These are phyloP conservation scores for Scaptomyza caliginosa DNA, from an alignment of 2,888 invertebrate species.

Conservation along the genomic window DNA sequence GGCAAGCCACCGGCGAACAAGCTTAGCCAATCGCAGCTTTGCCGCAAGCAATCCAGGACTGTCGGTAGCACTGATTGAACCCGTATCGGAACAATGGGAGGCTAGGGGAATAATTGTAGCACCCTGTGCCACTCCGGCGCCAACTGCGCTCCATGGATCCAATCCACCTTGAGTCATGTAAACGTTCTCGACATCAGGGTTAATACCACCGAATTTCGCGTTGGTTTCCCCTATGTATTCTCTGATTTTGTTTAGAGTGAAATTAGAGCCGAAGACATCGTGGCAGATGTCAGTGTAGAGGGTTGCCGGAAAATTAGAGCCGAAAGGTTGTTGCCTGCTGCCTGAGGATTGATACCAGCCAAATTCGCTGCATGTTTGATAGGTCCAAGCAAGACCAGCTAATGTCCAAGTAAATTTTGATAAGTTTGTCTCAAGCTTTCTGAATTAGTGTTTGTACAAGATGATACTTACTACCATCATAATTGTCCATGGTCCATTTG, in stretches of 20 bases:
- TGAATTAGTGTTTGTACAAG: neutral
- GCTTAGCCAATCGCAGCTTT: slow-evolving; percentile 56
- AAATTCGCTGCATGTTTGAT: slow-evolving; percentile 93
- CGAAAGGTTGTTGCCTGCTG: slow-evolving; percentile 85
- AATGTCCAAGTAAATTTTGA: slow-evolving; percentile 66
- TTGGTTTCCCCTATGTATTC: slow-evolving; percentile 81
- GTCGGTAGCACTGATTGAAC: slow-evolving; percentile 71
- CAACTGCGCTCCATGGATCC: slow-evolving; percentile 86
- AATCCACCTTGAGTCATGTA: slow-evolving; percentile 85
- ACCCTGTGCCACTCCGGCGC: slow-evolving; percentile 69
- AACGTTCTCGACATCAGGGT: slow-evolving; percentile 84
- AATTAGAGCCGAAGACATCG: slow-evolving; percentile 62
- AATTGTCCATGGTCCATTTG: slow-evolving; percentile 54
- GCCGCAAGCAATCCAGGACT: slow-evolving; percentile 60
- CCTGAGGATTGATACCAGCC: slow-evolving; percentile 91
- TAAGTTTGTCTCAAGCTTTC: neutral
- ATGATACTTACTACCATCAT: slow-evolving; percentile 48
- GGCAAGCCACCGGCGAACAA: slow-evolving; percentile 71
- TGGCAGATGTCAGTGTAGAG: slow-evolving; percentile 61
- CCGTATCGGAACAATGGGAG: slow-evolving; percentile 77
- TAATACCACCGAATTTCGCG: slow-evolving; percentile 83
- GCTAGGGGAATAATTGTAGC: slow-evolving; percentile 68
- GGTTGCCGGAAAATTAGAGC: slow-evolving; percentile 68
- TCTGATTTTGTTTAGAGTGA: slow-evolving; percentile 37
- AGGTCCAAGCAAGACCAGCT: slow-evolving; percentile 89